phyloP scores from a whole-genome alignment of 2,113 vertebrate species.

The Acinonyx jubatus region DNA sequence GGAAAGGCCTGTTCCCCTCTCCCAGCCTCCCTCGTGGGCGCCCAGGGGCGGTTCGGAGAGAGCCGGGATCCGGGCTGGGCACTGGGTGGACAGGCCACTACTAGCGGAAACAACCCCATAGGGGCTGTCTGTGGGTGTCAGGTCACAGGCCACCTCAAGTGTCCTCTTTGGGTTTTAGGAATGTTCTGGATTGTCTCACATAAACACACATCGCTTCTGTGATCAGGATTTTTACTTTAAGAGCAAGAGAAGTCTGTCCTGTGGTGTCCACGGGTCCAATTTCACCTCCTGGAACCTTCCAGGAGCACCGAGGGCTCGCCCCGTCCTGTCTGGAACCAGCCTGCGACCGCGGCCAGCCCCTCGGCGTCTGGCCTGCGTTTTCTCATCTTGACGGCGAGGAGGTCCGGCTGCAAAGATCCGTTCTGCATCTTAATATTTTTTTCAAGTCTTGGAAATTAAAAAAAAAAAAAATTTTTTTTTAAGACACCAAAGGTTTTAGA shows the following conservation, averaged over 20 bases:
- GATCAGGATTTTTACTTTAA: neutral
- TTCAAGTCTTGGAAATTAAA: neutral
- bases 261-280: neutral
- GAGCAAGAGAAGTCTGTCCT: neutral
- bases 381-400: neutral
- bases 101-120: rapidly evolving
- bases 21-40: neutral
- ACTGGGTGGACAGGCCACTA: too few species aligned
- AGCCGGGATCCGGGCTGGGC: rapidly evolving
- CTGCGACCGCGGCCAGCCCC: neutral
- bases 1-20: neutral
- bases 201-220: neutral
- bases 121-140: rapidly evolving
- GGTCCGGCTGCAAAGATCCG: neutral
- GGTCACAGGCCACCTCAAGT: neutral
- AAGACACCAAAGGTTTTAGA: neutral
- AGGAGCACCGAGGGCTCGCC: rapidly evolving
- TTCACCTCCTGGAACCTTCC: neutral
- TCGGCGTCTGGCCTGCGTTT: neutral
- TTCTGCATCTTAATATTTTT: neutral
- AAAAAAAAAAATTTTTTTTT: neutral
- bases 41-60: too few species aligned
- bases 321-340: too few species aligned
- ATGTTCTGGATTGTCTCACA: neutral
- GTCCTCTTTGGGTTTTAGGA: neutral